Percentiles rank a stretch among this genome's conserved stretches.
These are phyloP conservation scores for Lithosia quadra DNA, from an alignment of 2,888 invertebrate genomes.

Conservation along the genomic window DNA sequence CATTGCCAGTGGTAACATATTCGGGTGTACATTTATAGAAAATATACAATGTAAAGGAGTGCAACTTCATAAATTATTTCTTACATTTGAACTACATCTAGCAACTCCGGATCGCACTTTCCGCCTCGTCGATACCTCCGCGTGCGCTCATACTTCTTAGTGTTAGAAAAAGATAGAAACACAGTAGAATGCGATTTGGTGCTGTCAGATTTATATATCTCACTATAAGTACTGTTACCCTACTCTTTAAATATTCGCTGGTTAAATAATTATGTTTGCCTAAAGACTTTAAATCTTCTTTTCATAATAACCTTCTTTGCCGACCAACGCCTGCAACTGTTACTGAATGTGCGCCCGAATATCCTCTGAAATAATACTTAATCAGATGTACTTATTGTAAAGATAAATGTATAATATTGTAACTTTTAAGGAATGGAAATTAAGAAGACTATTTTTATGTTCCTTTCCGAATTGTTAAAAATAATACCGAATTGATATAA, in stretches of 20 bases:
- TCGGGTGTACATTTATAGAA: background rate
- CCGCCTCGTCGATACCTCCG: too few species aligned
- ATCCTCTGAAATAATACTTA: slow-evolving; percentile 5
- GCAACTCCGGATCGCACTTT: too few species aligned
- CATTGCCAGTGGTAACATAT: background rate
- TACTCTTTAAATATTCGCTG: background rate
- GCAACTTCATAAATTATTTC: background rate
- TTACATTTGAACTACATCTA: too few species aligned
- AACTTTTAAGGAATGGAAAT: background rate
- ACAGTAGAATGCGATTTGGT: too few species aligned
- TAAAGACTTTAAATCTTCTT: background rate
- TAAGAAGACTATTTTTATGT: slow-evolving; percentile 12
- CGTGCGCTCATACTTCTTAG: too few species aligned
- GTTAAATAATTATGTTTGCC: background rate
- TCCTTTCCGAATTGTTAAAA: slow-evolving; percentile 15
- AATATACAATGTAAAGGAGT: background rate
- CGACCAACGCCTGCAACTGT: background rate
- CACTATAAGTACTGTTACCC: too few species aligned
- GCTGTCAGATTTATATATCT: too few species aligned
- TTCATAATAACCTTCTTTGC: background rate
- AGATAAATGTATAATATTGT: slow-evolving; percentile 8
- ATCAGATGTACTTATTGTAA: slow-evolving; percentile 13
- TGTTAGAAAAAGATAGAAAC: too few species aligned
- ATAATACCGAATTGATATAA: slow-evolving; percentile 7
- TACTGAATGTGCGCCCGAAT: background rate